These are phyloP conservation scores for Thunnus thynnus DNA, from an alignment of 2,113 vertebrate genomes.

Conservation along the genomic window DNA sequence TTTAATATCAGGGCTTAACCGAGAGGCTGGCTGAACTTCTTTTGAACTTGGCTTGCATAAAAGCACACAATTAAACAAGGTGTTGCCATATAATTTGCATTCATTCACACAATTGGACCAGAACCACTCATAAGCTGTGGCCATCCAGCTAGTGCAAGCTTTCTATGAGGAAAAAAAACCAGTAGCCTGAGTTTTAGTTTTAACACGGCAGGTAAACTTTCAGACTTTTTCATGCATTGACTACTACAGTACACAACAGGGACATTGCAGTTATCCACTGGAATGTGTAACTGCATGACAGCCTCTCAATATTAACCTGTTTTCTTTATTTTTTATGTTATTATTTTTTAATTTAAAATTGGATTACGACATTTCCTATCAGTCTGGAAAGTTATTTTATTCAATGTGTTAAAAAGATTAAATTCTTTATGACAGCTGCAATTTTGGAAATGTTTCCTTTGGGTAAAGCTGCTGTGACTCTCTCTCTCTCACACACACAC, in stretches of 20 bases:
- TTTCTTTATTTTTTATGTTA: background rate
- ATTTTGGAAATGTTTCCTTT: constrained; percentile 4
- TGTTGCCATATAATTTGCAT: constrained; percentile 14
- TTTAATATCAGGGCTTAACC: background rate
- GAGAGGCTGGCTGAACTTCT: constrained; percentile 19
- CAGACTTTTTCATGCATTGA: background rate
- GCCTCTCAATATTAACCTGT: background rate
- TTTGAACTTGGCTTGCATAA: constrained; percentile 28
- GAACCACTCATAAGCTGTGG: background rate
- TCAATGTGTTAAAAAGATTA: constrained; percentile 5
- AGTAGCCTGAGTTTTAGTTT: background rate
- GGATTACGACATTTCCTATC: background rate
- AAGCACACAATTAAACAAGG: background rate
- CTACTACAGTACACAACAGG: background rate
- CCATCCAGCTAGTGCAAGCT: constrained; percentile 1
- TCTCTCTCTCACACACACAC: background rate
- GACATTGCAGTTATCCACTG: background rate
- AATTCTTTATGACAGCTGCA: constrained; percentile 8
- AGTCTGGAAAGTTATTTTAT: background rate
- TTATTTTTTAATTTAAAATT: background rate
- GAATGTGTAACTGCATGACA: constrained; percentile 10
- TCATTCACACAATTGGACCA: background rate
- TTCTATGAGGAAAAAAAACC: too few relatives aligned
- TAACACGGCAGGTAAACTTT: background rate
- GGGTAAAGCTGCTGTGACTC: background rate